Percentiles rank a stretch among this genome's conserved stretches.
Evolutionary conservation across 2,797 vertebrate genomes (phyloP).

Genomic region (Rachycentron canadum): DNA sequence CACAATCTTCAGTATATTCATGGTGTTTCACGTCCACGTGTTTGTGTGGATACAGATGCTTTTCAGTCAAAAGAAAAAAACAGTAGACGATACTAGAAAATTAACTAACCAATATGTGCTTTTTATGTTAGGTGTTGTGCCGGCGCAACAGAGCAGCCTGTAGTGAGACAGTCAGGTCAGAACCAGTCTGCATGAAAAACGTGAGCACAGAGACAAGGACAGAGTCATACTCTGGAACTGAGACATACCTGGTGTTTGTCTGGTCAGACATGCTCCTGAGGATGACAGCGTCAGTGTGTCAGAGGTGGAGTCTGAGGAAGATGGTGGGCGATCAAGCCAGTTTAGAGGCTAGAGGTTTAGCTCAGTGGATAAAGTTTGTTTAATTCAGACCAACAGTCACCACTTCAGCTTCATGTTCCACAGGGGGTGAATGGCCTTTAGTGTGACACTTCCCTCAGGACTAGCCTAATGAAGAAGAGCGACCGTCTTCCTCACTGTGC

Average conservation of each 20-base stretch:
- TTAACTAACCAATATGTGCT: conserved; percentile 38
- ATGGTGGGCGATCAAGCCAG: too few relatives aligned
- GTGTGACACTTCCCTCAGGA: neutral
- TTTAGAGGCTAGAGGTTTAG: too few relatives aligned
- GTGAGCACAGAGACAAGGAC: conserved; percentile 1
- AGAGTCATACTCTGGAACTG: neutral
- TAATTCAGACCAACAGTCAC: too few relatives aligned
- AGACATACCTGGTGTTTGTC: neutral
- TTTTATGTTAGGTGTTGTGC: conserved; percentile 55
- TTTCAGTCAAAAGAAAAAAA: conserved; percentile 40
- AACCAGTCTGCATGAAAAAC: conserved; percentile 35
- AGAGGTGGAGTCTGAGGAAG: neutral
- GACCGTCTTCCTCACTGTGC: conserved; percentile 25
- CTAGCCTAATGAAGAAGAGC: neutral
- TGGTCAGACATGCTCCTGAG: neutral
- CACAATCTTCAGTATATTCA: conserved; percentile 70
- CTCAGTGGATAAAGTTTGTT: too few relatives aligned
- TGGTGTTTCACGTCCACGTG: conserved; percentile 61
- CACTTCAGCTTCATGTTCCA: too few relatives aligned
- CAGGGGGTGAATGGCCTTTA: neutral
- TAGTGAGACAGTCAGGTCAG: conserved; percentile 14
- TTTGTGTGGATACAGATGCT: conserved; percentile 62
- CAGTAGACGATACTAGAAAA: conserved; percentile 42
- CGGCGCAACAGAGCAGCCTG: conserved; percentile 43
- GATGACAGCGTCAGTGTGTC: neutral